Percentiles rank a stretch among this genome's conserved stretches.
phyloP scores from a whole-genome alignment of 2,888 invertebrate species.

The Meiosimyza decipiens region DNA sequence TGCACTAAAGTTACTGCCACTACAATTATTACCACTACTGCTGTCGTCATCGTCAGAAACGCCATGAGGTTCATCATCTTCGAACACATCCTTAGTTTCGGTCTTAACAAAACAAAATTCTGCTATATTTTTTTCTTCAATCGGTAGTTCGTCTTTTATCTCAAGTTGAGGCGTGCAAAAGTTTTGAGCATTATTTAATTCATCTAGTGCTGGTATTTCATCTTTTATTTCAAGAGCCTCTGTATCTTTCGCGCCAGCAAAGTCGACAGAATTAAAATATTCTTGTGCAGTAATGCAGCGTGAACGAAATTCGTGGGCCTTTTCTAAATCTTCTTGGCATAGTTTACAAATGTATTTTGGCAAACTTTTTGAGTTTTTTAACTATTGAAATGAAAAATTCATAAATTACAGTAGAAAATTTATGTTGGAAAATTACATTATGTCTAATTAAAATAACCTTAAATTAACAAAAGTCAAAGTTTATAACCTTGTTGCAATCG shows the following conservation, averaged over 20 bases:
- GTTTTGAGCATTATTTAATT: not conserved
- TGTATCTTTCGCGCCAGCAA: not conserved
- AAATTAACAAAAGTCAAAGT: too few species aligned
- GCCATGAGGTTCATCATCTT: not conserved
- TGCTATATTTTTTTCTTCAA: constrained; percentile 23
- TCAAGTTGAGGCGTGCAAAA: not conserved
- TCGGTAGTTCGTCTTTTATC: constrained; percentile 25
- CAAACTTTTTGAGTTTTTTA: constrained; percentile 37
- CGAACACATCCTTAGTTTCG: constrained; percentile 10
- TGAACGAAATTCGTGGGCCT: constrained; percentile 44
- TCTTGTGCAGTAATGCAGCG: constrained; percentile 43
- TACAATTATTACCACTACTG: too few species aligned
- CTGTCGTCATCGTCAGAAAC: not conserved
- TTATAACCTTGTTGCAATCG: too few species aligned
- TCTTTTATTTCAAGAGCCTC: not conserved
- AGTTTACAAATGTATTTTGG: constrained; percentile 45
- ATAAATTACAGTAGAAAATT: not conserved
- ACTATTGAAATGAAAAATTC: constrained; percentile 28
- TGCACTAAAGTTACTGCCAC: too few species aligned
- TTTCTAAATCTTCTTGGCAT: constrained; percentile 41
- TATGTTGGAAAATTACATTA: too few species aligned
- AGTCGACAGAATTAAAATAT: constrained; percentile 35
- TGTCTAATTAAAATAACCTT: too few species aligned
- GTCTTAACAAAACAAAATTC: constrained; percentile 22
- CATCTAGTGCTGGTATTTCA: too few species aligned